A percentile compares a stretch with the other conserved stretches of the same genome.
These are phyloP conservation scores for Cavia aperea DNA, from an alignment of 2,113 vertebrate species.

Conservation along the genomic window DNA sequence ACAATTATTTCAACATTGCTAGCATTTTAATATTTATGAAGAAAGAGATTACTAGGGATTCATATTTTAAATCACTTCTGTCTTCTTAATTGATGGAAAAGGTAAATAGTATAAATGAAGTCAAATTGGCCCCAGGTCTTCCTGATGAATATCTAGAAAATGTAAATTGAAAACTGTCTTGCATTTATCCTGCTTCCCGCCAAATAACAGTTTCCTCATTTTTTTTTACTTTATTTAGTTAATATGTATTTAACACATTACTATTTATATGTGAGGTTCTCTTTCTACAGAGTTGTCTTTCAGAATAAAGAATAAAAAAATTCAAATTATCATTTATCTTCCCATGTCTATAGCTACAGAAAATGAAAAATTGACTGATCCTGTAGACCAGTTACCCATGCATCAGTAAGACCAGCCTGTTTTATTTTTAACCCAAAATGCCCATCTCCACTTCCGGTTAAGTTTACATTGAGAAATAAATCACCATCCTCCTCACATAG, in stretches of 20 bases:
- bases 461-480: slow-evolving; percentile 1
- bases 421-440: background rate
- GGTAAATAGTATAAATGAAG: slow-evolving; percentile 35
- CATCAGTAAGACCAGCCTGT: background rate
- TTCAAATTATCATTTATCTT: background rate
- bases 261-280: background rate
- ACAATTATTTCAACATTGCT: slow-evolving; percentile 41
- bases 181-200: background rate
- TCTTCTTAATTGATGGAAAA: slow-evolving; percentile 45
- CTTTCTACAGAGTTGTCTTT: background rate
- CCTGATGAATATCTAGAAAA: slow-evolving; percentile 13
- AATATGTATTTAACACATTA: background rate
- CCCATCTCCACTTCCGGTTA: background rate
- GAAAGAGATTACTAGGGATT: slow-evolving; percentile 1
- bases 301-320: background rate
- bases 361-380: background rate
- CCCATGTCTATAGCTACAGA: background rate
- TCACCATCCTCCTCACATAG: background rate
- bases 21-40: slow-evolving; percentile 57
- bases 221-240: slow-evolving; percentile 12
- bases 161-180: slow-evolving; percentile 5
- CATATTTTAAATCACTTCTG: slow-evolving; percentile 36
- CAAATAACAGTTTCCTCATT: slow-evolving; percentile 16
- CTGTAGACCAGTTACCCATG: background rate
- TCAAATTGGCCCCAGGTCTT: slow-evolving; percentile 42